phyloP scores from a whole-genome alignment of 2,113 vertebrate genomes.

The Lucifuga dentata region DNA sequence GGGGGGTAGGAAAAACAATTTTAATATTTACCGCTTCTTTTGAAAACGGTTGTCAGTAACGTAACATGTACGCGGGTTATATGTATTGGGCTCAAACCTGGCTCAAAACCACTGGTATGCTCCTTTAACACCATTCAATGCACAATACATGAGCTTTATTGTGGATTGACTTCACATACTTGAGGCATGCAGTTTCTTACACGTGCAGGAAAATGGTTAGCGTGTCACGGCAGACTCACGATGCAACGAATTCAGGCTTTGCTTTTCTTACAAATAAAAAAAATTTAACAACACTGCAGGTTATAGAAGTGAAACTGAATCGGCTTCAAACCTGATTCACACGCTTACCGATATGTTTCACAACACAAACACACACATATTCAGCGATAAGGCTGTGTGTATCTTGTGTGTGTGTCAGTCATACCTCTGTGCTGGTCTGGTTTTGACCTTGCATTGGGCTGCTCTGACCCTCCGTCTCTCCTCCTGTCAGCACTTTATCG shows the following conservation, averaged over 20 bases:
- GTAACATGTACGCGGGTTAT: too few species aligned
- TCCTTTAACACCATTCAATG: constrained; percentile 11
- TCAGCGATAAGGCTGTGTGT: not conserved
- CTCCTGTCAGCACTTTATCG: constrained; percentile 83
- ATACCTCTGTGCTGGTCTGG: constrained; percentile 92
- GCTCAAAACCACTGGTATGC: too few species aligned
- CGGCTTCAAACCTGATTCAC: not conserved
- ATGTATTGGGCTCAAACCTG: too few species aligned
- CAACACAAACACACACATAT: constrained; percentile 20
- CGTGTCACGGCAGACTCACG: not conserved
- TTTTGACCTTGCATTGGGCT: constrained; percentile 69
- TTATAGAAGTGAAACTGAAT: not conserved
- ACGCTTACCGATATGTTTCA: constrained; percentile 14
- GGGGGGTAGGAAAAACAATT: too few species aligned
- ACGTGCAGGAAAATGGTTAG: constrained; percentile 66
- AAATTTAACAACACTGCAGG: not conserved
- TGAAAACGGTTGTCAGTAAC: too few species aligned
- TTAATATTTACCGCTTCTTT: too few species aligned
- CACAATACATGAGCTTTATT: constrained; percentile 10
- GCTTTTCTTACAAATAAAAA: not conserved
- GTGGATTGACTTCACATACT: constrained; percentile 7
- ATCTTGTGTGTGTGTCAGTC: constrained; percentile 4
- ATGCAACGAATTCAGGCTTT: not conserved
- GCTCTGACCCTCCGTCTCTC: constrained; percentile 52
- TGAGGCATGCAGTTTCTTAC: constrained; percentile 29